Conservation (phyloP, 1,140 invertebrate genomes). For the Teleopsis dalmanni region DNA sequence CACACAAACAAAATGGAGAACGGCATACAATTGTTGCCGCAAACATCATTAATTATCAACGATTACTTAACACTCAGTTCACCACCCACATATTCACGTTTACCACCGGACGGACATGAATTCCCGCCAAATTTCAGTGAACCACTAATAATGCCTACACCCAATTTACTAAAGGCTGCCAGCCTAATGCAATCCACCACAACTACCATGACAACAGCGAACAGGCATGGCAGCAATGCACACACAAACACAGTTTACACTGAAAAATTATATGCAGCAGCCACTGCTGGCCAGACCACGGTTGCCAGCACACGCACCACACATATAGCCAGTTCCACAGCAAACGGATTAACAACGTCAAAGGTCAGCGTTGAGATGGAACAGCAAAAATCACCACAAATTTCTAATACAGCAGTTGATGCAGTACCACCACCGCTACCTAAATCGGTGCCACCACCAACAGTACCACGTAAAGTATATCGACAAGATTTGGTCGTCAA, state of each 20-base stretch:
- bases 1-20: conserved; percentile 18
- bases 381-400: not conserved
- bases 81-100: conserved; percentile 53
- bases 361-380: not conserved
- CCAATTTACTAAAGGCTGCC: conserved; percentile 16
- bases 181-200: conserved; percentile 12
- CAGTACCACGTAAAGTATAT: conserved; percentile 35
- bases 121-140: conserved; percentile 70
- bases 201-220: conserved; percentile 14
- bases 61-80: conserved; percentile 33
- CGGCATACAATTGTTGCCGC: conserved; percentile 16
- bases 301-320: conserved; percentile 14
- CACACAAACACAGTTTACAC: conserved; percentile 18
- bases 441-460: conserved; percentile 36
- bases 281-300: conserved; percentile 8
- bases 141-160: conserved; percentile 42
- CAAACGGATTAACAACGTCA: not conserved
- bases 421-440: conserved; percentile 29
- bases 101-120: conserved; percentile 82
- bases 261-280: conserved; percentile 12
- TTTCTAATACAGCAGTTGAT: not conserved
- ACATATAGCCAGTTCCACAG: conserved; percentile 8
- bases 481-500: conserved; percentile 39
- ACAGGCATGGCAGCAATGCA: conserved; percentile 10
- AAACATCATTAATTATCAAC: conserved; percentile 33